These are phyloP conservation scores for Maconellicoccus hirsutus DNA, from an alignment of 1,140 invertebrate genomes.

Conservation along the genomic window DNA sequence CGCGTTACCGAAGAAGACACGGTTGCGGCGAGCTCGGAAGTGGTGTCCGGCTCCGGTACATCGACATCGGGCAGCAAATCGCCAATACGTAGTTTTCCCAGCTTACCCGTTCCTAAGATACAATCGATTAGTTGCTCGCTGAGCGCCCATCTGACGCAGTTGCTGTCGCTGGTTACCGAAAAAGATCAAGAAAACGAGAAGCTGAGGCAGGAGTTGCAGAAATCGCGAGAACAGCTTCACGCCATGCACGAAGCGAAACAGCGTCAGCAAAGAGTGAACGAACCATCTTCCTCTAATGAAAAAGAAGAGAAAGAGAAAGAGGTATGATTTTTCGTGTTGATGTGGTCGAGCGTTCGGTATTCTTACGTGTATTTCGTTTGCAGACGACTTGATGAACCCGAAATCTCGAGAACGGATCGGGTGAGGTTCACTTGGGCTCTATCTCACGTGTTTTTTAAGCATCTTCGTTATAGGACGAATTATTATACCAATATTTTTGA, in stretches of 20 bases:
- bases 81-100: constrained; percentile 36
- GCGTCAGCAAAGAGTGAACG: background rate
- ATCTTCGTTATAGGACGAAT: too few species aligned
- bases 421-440: too few species aligned
- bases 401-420: too few species aligned
- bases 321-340: too few species aligned
- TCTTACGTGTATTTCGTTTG: too few species aligned
- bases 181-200: constrained; percentile 62
- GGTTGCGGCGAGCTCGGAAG: constrained; percentile 36
- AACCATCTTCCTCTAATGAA: background rate
- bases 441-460: too few species aligned
- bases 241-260: constrained; percentile 39
- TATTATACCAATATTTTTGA: too few species aligned
- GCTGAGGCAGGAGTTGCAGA: constrained; percentile 55
- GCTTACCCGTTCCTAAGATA: constrained; percentile 40
- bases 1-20: constrained; percentile 42
- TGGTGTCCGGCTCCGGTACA: constrained; percentile 32
- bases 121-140: constrained; percentile 41
- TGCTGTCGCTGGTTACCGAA: constrained; percentile 58
- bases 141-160: constrained; percentile 43
- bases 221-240: constrained; percentile 57
- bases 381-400: too few species aligned
- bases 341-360: too few species aligned
- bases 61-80: background rate
- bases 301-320: too few species aligned